Percentiles rank a stretch among this genome's conserved stretches.
Conservation (phyloP, 2,797 vertebrate genomes). For the Rhinatrema bivittatum region DNA sequence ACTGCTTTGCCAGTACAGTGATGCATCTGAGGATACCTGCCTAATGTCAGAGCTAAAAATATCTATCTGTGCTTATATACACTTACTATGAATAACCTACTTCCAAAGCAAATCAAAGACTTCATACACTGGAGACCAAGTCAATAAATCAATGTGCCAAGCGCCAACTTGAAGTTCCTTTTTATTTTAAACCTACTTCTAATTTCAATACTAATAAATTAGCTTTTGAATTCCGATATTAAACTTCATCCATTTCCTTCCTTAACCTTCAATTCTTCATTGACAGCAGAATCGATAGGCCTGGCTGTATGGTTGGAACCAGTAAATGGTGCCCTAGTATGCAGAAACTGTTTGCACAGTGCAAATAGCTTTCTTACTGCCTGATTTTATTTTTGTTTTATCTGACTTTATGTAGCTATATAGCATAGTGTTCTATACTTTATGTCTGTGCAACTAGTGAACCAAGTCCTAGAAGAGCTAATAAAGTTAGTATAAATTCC, state of each 20-base stretch:
- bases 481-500: no score
- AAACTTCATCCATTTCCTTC: background rate
- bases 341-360: no score
- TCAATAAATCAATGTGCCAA: slow-evolving; percentile 8
- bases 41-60: background rate
- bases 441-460: no score
- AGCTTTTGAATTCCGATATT: slow-evolving; percentile 4
- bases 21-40: background rate
- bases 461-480: no score
- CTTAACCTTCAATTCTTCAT: slow-evolving; percentile 2
- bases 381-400: no score
- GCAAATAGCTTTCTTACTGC: no score
- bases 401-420: no score
- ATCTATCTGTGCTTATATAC: no score
- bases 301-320: no score
- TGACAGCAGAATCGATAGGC: background rate
- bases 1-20: background rate
- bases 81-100: no score
- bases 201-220: slow-evolving; percentile 7
- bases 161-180: background rate
- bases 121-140: slow-evolving; percentile 13
- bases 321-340: no score
- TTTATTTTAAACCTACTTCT: slow-evolving; percentile 13
- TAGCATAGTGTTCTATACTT: no score
- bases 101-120: slow-evolving; percentile 13